phyloP scores from a whole-genome alignment of 2,113 vertebrate species.

The Aspidoscelis tigris region DNA sequence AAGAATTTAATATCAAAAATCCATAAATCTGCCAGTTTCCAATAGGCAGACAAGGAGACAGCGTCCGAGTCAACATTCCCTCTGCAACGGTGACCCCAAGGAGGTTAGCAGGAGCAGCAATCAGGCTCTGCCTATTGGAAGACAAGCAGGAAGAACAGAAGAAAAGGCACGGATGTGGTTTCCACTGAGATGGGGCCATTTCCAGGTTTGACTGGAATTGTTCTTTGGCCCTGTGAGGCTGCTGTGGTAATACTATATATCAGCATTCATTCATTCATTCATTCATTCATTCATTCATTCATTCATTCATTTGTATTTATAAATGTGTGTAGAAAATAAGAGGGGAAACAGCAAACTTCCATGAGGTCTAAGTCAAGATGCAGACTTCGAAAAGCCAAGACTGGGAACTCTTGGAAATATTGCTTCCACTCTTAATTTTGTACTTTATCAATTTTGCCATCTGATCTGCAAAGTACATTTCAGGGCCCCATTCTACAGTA shows the following conservation, averaged over 20 bases:
- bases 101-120: constrained; percentile 67
- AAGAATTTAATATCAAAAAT: constrained; percentile 99
- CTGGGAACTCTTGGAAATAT: not conserved
- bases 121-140: constrained; percentile 84
- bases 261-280: not conserved
- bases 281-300: too few relatives aligned
- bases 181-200: constrained; percentile 45
- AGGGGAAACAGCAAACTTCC: not conserved
- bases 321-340: not conserved
- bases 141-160: constrained; percentile 86
- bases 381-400: not conserved
- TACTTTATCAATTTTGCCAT: not conserved
- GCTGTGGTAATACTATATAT: too few relatives aligned
- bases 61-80: constrained; percentile 87
- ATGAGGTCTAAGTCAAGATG: not conserved
- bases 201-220: constrained; percentile 52
- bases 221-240: not conserved
- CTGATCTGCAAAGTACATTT: not conserved
- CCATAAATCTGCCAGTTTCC: constrained; percentile 93
- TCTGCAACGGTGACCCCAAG: constrained; percentile 79
- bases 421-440: not conserved
- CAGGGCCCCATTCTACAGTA: not conserved
- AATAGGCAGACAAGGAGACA: constrained; percentile 88
- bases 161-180: constrained; percentile 65
- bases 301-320: too few relatives aligned